Evolutionary conservation across 1,140 invertebrate species (phyloP).

Genomic region (Gryon sp.): DNA sequence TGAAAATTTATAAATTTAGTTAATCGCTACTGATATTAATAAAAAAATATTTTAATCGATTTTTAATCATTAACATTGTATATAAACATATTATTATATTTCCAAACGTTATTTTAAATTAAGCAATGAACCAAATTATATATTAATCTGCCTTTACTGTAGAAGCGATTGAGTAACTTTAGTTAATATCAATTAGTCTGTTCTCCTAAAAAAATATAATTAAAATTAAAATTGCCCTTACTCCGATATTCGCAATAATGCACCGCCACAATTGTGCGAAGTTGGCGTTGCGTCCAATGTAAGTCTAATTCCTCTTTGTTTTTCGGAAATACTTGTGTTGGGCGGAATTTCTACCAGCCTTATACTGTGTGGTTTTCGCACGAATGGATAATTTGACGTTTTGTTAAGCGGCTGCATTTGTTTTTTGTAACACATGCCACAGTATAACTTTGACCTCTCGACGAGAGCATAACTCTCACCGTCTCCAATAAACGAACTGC

Average conservation of each 20-base stretch:
- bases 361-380: constrained; percentile 86
- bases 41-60: no score
- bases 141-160: constrained; percentile 29
- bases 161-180: constrained; percentile 15
- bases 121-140: constrained; percentile 9
- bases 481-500: constrained; percentile 92
- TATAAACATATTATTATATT: no score
- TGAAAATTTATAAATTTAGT: no score
- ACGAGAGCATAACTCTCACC: constrained; percentile 94
- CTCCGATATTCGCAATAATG: constrained; percentile 82
- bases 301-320: constrained; percentile 82
- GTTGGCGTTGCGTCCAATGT: constrained; percentile 79
- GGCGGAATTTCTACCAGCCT: constrained; percentile 88
- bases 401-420: constrained; percentile 82
- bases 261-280: constrained; percentile 77
- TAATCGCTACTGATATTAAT: no score
- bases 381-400: constrained; percentile 80
- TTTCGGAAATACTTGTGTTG: constrained; percentile 77
- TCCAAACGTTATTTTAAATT: constrained; percentile 14
- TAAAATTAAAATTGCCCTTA: constrained; percentile 70
- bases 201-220: background rate
- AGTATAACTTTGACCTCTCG: constrained; percentile 93
- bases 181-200: constrained; percentile 28
- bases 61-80: no score
- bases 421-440: constrained; percentile 80